A percentile compares a stretch with the other conserved stretches of the same genome.
Evolutionary conservation across 2,797 vertebrate species (phyloP).

Genomic region (Dermochelys coriacea): DNA sequence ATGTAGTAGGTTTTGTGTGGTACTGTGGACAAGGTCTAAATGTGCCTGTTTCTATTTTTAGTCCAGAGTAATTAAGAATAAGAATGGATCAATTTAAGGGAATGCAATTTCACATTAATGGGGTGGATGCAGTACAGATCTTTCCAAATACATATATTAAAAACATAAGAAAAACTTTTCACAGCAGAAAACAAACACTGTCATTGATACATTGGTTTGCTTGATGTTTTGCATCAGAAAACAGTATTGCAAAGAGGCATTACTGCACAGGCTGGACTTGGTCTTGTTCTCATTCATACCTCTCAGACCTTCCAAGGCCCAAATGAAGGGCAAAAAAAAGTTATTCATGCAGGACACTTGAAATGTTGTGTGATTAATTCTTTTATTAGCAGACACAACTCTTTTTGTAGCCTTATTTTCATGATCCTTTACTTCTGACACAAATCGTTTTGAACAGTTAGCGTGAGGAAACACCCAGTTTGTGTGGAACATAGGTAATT

Average conservation of each 20-base stretch:
- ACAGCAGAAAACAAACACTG: background rate
- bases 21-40: background rate
- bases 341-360: background rate
- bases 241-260: rapidly evolving
- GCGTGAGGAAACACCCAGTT: background rate
- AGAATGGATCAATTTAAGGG: background rate
- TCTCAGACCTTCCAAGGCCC: background rate
- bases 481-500: slow-evolving; percentile 18
- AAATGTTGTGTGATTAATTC: background rate
- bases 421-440: background rate
- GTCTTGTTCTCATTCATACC: rapidly evolving
- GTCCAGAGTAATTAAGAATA: background rate
- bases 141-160: background rate
- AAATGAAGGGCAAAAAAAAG: background rate
- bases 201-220: background rate
- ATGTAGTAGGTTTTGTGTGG: background rate
- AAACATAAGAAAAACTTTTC: background rate
- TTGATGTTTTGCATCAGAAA: background rate
- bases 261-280: background rate
- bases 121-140: slow-evolving; percentile 18
- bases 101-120: slow-evolving; percentile 4
- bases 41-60: background rate
- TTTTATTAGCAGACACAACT: slow-evolving; percentile 25
- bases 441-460: slow-evolving; percentile 34
- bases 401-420: slow-evolving; percentile 2